Evolutionary conservation across 2,797 vertebrate genomes (phyloP).

Genomic region (Muraenolepis orangiensis): DNA sequence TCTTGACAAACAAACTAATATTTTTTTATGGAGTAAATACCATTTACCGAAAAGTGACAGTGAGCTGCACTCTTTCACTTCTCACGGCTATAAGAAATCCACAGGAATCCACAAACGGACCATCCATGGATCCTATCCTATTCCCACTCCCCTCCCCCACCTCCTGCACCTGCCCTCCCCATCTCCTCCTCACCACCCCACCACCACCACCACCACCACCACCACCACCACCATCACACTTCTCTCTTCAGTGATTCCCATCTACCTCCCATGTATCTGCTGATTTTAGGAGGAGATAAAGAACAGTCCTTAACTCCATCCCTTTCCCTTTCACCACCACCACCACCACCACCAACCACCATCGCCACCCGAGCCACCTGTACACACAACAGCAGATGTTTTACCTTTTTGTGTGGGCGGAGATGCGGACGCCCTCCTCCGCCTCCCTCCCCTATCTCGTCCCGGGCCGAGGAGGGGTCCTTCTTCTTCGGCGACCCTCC

Average conservation of each 20-base stretch:
- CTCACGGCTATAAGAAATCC: too few species aligned
- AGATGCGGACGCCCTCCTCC: conserved; percentile 20
- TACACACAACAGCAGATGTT: conserved; percentile 8
- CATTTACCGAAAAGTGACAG: too few species aligned
- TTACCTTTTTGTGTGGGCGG: conserved; percentile 63
- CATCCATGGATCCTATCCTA: conserved; percentile 31
- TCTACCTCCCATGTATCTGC: conserved; percentile 25
- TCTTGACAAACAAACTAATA: too few species aligned
- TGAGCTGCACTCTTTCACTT: too few species aligned
- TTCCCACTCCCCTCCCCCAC: conserved; percentile 22
- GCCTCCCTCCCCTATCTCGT: conserved; percentile 3
- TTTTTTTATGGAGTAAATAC: too few species aligned
- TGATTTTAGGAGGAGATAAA: conserved; percentile 32
- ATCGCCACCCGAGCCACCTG: background rate
- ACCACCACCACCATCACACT: background rate
- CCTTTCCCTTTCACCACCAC: background rate
- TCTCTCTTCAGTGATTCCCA: conserved; percentile 14
- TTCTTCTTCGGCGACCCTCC: conserved; percentile 42
- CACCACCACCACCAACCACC: too few species aligned
- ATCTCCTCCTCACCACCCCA: conserved; percentile 30
- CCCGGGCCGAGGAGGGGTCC: conserved; percentile 14
- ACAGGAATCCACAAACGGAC: conserved; percentile 10
- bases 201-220: conserved; percentile 46
- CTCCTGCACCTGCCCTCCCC: conserved; percentile 29
- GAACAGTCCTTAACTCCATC: conserved; percentile 20